These are phyloP conservation scores for Ariolimax columbianus DNA, from an alignment of 2,888 invertebrate species.

Conservation along the genomic window DNA sequence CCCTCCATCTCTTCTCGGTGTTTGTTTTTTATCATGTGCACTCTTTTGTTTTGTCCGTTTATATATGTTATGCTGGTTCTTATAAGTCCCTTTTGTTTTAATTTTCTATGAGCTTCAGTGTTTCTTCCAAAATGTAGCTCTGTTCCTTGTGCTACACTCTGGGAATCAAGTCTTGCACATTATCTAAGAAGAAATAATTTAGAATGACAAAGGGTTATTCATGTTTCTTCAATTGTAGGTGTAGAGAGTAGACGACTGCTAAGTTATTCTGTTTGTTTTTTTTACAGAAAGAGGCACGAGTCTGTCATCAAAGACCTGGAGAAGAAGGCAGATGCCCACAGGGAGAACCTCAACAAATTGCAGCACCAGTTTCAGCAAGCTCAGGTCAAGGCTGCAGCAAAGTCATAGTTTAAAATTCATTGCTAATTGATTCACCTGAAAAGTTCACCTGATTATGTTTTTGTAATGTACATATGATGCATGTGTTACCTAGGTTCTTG, in stretches of 20 bases:
- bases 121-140: no score
- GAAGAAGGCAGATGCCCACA: slow-evolving; percentile 87
- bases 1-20: no score
- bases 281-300: slow-evolving; percentile 86
- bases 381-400: slow-evolving; percentile 81
- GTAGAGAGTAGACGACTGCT: not conserved
- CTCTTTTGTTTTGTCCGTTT: no score
- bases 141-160: no score
- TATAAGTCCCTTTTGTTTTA: no score
- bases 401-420: slow-evolving; percentile 54
- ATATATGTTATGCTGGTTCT: no score
- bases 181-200: no score
- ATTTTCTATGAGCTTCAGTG: no score
- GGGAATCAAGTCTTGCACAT: no score
- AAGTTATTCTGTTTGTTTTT: not conserved
- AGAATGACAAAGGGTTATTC: no score
- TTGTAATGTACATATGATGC: not conserved
- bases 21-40: no score
- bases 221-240: no score
- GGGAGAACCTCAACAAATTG: slow-evolving; percentile 83
- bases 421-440: not conserved
- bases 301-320: slow-evolving; percentile 84
- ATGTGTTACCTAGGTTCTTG: not conserved
- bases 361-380: slow-evolving; percentile 85
- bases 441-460: not conserved